A percentile compares a stretch with the other conserved stretches of the same genome.
phyloP scores from a whole-genome alignment of 1,140 invertebrate genomes.

The Leptinotarsa lineolata region DNA sequence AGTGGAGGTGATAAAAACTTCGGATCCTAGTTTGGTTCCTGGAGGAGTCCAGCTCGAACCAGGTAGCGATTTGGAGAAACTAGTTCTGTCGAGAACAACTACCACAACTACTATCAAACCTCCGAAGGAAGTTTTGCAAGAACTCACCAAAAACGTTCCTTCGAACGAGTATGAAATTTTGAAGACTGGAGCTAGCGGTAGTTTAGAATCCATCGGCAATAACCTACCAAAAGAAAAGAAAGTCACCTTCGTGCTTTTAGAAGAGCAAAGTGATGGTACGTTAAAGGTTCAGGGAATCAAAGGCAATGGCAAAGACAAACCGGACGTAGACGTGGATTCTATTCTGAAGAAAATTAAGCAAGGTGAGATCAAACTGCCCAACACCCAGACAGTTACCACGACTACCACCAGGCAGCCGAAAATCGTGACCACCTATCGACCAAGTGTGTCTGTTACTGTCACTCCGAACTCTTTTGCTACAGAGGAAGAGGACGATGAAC shows the following conservation, averaged over 20 bases:
- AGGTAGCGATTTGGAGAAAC: slow-evolving; percentile 47
- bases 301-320: slow-evolving; percentile 69
- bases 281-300: slow-evolving; percentile 80
- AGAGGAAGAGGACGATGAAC: slow-evolving; percentile 52
- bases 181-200: slow-evolving; percentile 71
- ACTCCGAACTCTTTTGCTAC: slow-evolving; percentile 53
- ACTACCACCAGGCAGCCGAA: slow-evolving; percentile 42
- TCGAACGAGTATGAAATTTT: slow-evolving; percentile 77
- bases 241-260: slow-evolving; percentile 81
- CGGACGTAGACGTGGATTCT: slow-evolving; percentile 75
- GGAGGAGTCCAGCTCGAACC: slow-evolving; percentile 46
- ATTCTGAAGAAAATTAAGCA: slow-evolving; percentile 80
- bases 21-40: slow-evolving; percentile 66
- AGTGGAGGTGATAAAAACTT: slow-evolving; percentile 70
- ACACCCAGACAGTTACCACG: slow-evolving; percentile 60
- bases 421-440: background rate
- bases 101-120: slow-evolving; percentile 61
- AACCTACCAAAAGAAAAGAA: slow-evolving; percentile 74
- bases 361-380: slow-evolving; percentile 78
- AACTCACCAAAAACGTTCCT: slow-evolving; percentile 76
- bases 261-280: slow-evolving; percentile 81
- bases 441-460: slow-evolving; percentile 25
- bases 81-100: slow-evolving; percentile 54
- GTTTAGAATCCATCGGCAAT: slow-evolving; percentile 69
- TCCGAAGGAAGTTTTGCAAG: slow-evolving; percentile 66